Base-by-base conservation (phyloP, 2,113 vertebrate species). In the Aptenodytes patagonicus region DNA sequence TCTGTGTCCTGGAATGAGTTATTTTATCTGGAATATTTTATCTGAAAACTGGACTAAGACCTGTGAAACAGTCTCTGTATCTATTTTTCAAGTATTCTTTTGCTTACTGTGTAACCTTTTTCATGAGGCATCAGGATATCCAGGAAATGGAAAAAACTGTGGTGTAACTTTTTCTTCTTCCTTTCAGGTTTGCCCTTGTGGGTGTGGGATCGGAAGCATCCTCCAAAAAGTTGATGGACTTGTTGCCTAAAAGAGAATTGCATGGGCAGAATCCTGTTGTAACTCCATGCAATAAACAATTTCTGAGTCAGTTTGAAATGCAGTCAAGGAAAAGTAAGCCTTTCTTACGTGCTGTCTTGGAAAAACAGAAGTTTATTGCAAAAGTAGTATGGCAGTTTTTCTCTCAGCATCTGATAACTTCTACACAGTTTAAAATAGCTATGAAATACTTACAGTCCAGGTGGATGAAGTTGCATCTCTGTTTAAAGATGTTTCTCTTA, bases 281-380 rank as follows among this genome's bases (percentile, higher is more conserved):
- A 86, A 99, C 99, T 34, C 99, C 99, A 0, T 99, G 99, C 97
- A 99, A 99, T 98, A 99, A 99, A 92, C 99, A 99, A 96, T 99
- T 99, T 51, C 98, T 99, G 97, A 99, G 99, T 98, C 99, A 99
- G 76, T 99, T 99, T 98, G 99, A 99, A 98, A 99, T 99, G 99
- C 99, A 99, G 97, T 99, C 99, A 80, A 98, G 99, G 89, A 99
- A 99, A 99, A 99, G 99, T 99, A 99, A 98, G 99, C 88, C 36
- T 95, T 85, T 87, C 32, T 88, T 18, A 18, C 31, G 10, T 93
- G 13, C 13, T 92, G 26, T 89, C 61, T 71, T 89, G 47, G 52
- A 75, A 92, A 90, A 82, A 21, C 10, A 51, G 26, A 42, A 58
- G 9, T 51, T 46, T 38, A 62, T 92, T 81, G 42, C 36, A 62